Evolutionary conservation across 23 tunicate species (phyloP), one percentile per base, ranked within the genome.

Genomic region (Halocynthia roretzi): DNA sequence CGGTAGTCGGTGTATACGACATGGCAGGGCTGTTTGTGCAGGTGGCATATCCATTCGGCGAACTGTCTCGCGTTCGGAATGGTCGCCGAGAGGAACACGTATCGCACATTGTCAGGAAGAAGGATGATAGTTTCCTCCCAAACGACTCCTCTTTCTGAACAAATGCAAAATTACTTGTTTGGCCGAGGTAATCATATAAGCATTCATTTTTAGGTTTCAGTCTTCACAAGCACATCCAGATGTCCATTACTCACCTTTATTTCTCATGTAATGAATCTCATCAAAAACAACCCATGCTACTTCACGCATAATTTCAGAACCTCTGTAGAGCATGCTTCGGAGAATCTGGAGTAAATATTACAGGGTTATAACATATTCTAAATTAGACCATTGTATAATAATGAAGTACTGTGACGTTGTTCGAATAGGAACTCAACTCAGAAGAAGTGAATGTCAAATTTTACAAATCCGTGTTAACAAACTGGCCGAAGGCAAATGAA

Each of bases 221-320:
- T 31, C 44, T 31, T 31, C 44, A 31, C 44, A 1, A 31, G 44
- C 44, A 31, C 44, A 31, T 31, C 44, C 44, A 31, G 44, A 31
- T 31, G 44, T 31, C 4, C 44, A 31, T 31, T 31, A 70, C 75
- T 44, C n/a, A 70, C 75, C 75, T 63, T 91, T 86, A 82, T 92
- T 83, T 78, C 98, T 82, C 98, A 92, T 92, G 93, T 92, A 92
- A 75, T 92, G 98, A 52, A 92, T 92, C 58, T 92, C 98, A 80
- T 92, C 98, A 86, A 92, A 92, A 5, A 92, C 83, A 10, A 92
- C 98, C 98, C 98, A 92, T 19, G 83, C 92, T 7, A 92, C 98
- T 58, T 92, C 98, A 7, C 98, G 75, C 98, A 92, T 92, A 7
- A 92, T 85, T 83, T 92, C 98, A 6, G 93, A 92, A 4, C 98